phyloP scores from a whole-genome alignment of 2,888 invertebrate genomes.

The Tenthredo distinguenda region DNA sequence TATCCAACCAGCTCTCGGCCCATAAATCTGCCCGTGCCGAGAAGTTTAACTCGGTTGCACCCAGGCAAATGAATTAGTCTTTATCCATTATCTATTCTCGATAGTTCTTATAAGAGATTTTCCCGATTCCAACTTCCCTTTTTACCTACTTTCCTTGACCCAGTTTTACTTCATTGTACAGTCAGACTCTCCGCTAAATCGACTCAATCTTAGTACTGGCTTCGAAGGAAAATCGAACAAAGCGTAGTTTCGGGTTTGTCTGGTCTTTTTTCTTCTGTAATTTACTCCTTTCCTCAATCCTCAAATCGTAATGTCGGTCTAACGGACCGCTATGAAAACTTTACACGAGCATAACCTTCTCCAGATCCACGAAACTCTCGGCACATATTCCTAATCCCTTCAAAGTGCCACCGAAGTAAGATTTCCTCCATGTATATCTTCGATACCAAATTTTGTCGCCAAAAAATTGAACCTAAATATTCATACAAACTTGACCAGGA shows the following conservation, averaged over 20 bases:
- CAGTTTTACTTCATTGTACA: constrained; percentile 2
- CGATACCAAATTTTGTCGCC: background rate
- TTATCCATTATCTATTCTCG: constrained; percentile 20
- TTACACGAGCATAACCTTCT: background rate
- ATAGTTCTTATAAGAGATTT: constrained; percentile 29
- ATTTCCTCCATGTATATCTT: background rate
- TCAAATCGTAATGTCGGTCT: background rate
- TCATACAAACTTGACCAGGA: background rate
- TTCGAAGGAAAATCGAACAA: background rate
- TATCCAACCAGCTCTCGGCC: constrained; percentile 10
- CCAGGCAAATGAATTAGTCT: constrained; percentile 27
- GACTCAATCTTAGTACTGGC: background rate
- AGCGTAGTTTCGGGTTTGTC: background rate
- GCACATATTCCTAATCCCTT: background rate
- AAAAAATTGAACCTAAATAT: background rate
- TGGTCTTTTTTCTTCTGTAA: background rate
- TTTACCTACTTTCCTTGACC: constrained; percentile 12
- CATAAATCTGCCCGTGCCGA: constrained; percentile 22
- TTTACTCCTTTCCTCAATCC: background rate
- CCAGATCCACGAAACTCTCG: background rate
- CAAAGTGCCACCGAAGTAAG: background rate
- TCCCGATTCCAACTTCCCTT: constrained; percentile 25
- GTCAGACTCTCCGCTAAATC: background rate
- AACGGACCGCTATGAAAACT: background rate
- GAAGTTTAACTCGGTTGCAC: constrained; percentile 36